A percentile compares a stretch with the other conserved stretches of the same genome.
Conservation (phyloP, 2,113 vertebrate species). For the Gambusia holbrooki region DNA sequence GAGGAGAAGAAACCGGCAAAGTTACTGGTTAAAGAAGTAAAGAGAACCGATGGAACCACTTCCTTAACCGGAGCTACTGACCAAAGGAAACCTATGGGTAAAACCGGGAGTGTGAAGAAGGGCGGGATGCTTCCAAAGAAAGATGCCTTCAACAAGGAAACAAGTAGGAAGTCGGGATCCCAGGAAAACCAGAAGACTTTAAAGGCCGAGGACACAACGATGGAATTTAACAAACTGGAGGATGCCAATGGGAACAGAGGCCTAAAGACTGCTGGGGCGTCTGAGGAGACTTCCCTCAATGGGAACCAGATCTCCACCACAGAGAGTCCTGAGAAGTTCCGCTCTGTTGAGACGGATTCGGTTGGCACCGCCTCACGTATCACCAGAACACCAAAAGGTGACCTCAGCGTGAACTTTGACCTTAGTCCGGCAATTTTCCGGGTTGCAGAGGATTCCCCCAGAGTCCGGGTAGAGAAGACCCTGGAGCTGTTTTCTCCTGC, state of each 20-base stretch:
- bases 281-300: neutral
- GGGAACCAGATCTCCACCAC: neutral
- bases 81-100: slow-evolving; percentile 53
- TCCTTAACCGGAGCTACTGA: slow-evolving; percentile 21
- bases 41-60: slow-evolving; percentile 52
- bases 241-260: slow-evolving; percentile 9
- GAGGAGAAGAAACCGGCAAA: slow-evolving; percentile 78
- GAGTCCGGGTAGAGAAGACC: slow-evolving; percentile 69
- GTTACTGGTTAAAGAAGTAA: slow-evolving; percentile 66
- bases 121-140: slow-evolving; percentile 63
- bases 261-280: neutral
- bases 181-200: slow-evolving; percentile 70
- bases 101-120: slow-evolving; percentile 70
- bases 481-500: slow-evolving; percentile 80
- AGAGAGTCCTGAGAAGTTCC: slow-evolving; percentile 75
- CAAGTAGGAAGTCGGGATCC: slow-evolving; percentile 53
- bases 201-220: slow-evolving; percentile 67
- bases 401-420: slow-evolving; percentile 82
- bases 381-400: slow-evolving; percentile 78
- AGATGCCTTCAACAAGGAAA: slow-evolving; percentile 52
- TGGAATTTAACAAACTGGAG: slow-evolving; percentile 59
- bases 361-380: slow-evolving; percentile 61
- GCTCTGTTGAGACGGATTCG: neutral
- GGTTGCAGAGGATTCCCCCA: slow-evolving; percentile 37
- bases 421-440: slow-evolving; percentile 68